Percentiles rank a stretch among this genome's conserved stretches.
phyloP scores from a whole-genome alignment of 2,888 invertebrate species.

The Epirrhoe alternata region DNA sequence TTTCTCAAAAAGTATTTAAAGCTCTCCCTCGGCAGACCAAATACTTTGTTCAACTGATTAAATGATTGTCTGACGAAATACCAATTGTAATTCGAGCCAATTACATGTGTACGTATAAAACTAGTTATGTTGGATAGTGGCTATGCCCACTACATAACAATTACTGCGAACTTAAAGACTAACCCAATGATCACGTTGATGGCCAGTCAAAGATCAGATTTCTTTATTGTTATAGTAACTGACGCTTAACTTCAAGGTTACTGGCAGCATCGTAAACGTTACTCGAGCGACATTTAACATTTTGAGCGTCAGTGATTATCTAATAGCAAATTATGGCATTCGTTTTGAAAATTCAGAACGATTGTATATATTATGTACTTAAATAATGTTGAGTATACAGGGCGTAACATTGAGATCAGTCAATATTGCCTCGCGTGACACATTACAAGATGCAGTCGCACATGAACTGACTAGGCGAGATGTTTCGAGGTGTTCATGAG shows the following conservation, averaged over 20 bases:
- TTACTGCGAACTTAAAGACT: neutral
- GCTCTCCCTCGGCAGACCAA: neutral
- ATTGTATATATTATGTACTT: too few species aligned
- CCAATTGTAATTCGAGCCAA: neutral
- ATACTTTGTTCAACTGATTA: neutral
- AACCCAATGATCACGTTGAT: neutral
- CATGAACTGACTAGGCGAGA: neutral
- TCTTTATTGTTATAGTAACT: neutral
- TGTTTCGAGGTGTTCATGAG: slow-evolving; percentile 10
- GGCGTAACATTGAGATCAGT: neutral
- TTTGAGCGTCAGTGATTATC: neutral
- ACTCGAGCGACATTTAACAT: neutral
- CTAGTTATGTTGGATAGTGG: slow-evolving; percentile 1
- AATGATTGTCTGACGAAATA: neutral
- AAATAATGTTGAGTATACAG: too few species aligned
- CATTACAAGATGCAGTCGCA: neutral
- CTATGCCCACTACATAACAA: neutral
- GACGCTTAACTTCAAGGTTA: neutral
- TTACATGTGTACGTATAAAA: neutral
- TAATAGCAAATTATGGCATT: too few species aligned
- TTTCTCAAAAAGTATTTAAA: too few species aligned
- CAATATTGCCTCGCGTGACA: neutral
- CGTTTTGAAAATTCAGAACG: too few species aligned
- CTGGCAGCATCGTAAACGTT: neutral
- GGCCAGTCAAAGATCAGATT: neutral